Evolutionary conservation across 1,140 invertebrate species (phyloP).

Genomic region (Eufriesea mexicana): DNA sequence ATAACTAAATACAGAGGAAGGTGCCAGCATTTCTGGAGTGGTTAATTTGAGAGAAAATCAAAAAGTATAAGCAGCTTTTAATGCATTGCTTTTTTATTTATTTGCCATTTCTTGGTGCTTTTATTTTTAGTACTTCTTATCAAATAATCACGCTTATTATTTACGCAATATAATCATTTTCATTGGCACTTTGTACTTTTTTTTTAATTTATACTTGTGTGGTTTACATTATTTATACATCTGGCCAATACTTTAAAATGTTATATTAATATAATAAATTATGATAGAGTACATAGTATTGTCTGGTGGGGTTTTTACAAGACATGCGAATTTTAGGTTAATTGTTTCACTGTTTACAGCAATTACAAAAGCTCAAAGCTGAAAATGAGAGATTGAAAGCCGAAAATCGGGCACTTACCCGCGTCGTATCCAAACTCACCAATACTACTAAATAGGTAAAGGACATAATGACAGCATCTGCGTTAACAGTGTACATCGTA

Average conservation of each 20-base stretch:
- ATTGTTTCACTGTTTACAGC: slow-evolving; percentile 90
- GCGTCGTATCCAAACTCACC: slow-evolving; percentile 97
- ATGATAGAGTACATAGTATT: slow-evolving; percentile 33
- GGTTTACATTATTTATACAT: slow-evolving; percentile 46
- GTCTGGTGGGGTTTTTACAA: slow-evolving; percentile 53
- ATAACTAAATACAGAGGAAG: slow-evolving; percentile 67
- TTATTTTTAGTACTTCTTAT: slow-evolving; percentile 57
- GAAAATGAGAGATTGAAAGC: slow-evolving; percentile 98
- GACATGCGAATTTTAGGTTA: slow-evolving; percentile 76
- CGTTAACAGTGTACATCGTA: slow-evolving; percentile 80
- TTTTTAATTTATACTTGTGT: slow-evolving; percentile 34
- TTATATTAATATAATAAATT: slow-evolving; percentile 16
- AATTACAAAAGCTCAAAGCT: slow-evolving; percentile 98
- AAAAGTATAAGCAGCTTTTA: slow-evolving; percentile 58
- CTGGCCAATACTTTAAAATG: slow-evolving; percentile 5
- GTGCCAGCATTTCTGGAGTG: slow-evolving; percentile 49
- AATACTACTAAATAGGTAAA: slow-evolving; percentile 93
- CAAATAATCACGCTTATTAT: slow-evolving; percentile 52
- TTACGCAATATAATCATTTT: slow-evolving; percentile 52
- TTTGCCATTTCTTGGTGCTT: slow-evolving; percentile 57
- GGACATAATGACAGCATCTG: slow-evolving; percentile 81
- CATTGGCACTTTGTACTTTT: slow-evolving; percentile 48
- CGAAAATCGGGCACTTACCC: slow-evolving; percentile 96
- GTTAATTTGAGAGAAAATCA: slow-evolving; percentile 35
- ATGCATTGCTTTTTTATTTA: slow-evolving; percentile 68